Percentiles rank a stretch among this genome's conserved stretches.
phyloP scores from a whole-genome alignment of 2,113 vertebrate species.

The Pomatorhinus ruficollis region DNA sequence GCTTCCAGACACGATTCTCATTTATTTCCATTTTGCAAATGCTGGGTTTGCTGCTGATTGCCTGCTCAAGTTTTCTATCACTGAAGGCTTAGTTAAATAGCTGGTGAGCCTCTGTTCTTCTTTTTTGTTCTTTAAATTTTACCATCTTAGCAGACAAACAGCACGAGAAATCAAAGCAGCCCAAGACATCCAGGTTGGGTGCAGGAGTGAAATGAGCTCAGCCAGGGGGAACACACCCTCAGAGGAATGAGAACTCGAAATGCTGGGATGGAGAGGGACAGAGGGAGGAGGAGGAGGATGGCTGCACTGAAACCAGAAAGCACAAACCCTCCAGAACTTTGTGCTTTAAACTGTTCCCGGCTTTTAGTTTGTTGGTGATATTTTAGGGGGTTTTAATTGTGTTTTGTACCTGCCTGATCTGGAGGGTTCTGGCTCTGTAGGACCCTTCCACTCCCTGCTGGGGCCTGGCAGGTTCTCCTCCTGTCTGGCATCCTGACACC shows the following conservation, averaged over 20 bases:
- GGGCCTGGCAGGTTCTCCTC: slow-evolving; percentile 14
- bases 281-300: neutral
- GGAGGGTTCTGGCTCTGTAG: neutral
- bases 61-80: neutral
- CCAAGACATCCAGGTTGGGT: neutral
- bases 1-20: neutral
- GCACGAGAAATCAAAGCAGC: neutral
- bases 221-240: neutral
- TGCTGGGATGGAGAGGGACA: neutral
- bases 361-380: fast-evolving
- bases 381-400: neutral
- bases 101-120: neutral
- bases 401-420: neutral
- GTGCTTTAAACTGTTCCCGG: fast-evolving
- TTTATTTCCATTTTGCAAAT: slow-evolving; percentile 44
- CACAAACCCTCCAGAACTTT: neutral
- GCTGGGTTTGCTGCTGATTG: neutral
- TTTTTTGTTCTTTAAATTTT: neutral
- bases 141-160: neutral
- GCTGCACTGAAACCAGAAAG: neutral
- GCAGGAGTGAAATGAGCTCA: neutral
- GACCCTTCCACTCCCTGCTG: neutral
- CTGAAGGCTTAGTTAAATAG: neutral
- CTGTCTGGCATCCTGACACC: slow-evolving; percentile 27
- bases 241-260: neutral